phyloP scores from a whole-genome alignment of 1,140 invertebrate species.

The Trichonephila inaurata region DNA sequence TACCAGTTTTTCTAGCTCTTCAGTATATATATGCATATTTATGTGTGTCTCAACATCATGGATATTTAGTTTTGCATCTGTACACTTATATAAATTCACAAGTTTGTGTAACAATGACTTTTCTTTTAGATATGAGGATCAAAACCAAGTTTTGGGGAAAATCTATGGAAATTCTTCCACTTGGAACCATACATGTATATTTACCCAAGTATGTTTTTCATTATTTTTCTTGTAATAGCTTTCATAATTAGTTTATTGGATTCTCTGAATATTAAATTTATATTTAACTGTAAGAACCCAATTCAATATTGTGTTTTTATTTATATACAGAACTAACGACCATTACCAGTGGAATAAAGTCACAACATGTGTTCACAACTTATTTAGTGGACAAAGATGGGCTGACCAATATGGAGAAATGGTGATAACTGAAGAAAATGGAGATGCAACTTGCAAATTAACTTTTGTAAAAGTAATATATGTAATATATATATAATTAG shows the following conservation, averaged over 20 bases:
- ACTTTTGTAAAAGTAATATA: conserved; percentile 88
- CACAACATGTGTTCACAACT: conserved; percentile 92
- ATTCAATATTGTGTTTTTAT: neutral
- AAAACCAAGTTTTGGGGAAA: conserved; percentile 96
- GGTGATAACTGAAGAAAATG: conserved; percentile 83
- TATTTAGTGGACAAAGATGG: conserved; percentile 89
- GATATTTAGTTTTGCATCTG: too few relatives aligned
- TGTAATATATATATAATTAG: neutral
- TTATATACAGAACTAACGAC: conserved; percentile 81
- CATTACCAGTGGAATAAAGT: conserved; percentile 93
- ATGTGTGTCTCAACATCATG: too few relatives aligned
- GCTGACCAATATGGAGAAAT: conserved; percentile 93
- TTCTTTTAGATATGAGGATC: conserved; percentile 86
- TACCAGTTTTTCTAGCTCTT: too few relatives aligned
- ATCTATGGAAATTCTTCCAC: conserved; percentile 93
- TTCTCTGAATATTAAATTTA: neutral
- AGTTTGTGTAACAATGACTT: conserved; percentile 48
- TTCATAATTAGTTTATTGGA: neutral
- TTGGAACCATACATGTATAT: conserved; percentile 83
- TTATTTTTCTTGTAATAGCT: neutral
- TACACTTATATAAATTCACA: too few relatives aligned
- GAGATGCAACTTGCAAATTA: conserved; percentile 86
- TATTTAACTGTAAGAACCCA: neutral
- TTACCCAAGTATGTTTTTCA: conserved; percentile 72
- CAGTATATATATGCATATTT: too few relatives aligned